Percentiles rank a stretch among this genome's conserved stretches.
Evolutionary conservation across 2,113 vertebrate species (phyloP).

Genomic region (Setophaga kirtlandii): DNA sequence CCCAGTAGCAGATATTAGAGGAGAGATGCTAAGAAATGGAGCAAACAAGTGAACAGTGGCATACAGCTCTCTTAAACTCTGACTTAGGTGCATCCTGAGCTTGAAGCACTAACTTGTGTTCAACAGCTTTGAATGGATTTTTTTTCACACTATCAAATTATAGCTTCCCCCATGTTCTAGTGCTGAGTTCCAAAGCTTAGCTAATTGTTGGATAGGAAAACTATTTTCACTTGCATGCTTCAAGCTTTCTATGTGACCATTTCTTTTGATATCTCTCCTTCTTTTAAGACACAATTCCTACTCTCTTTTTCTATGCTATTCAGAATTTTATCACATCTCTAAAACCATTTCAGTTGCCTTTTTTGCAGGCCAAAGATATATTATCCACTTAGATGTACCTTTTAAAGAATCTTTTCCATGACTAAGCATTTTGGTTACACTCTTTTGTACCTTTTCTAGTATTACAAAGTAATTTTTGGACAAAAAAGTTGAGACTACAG

Average conservation of each 20-base stretch:
- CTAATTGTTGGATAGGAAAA: not conserved
- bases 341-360: not conserved
- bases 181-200: not conserved
- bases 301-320: not conserved
- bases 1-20: not conserved
- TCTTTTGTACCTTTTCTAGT: not conserved
- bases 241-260: not conserved
- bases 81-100: not conserved
- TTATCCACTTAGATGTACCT: not conserved
- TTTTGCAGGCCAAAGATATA: not conserved
- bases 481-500: not conserved
- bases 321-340: not conserved
- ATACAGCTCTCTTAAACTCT: not conserved
- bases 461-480: not conserved
- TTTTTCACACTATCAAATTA: not conserved
- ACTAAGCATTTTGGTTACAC: not conserved
- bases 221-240: not conserved
- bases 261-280: not conserved
- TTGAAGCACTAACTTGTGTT: not conserved
- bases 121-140: not conserved
- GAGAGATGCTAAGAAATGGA: not conserved
- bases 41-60: not conserved
- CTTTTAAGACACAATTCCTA: not conserved
- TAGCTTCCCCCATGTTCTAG: not conserved
- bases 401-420: not conserved